phyloP scores from a whole-genome alignment of 1,140 invertebrate species.

The Trichomalopsis sarcophagae region DNA sequence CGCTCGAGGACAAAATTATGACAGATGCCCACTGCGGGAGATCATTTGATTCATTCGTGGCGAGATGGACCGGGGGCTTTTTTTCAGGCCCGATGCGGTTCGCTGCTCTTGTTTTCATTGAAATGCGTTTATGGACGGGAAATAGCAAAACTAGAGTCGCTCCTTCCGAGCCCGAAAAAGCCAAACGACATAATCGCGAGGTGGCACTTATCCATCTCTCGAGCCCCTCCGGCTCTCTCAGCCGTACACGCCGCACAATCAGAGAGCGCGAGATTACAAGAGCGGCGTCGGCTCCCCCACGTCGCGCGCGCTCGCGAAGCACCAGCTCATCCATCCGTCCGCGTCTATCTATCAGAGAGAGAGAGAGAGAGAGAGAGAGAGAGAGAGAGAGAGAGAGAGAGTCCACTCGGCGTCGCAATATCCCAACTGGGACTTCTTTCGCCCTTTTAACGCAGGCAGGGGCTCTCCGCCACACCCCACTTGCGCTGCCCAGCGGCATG shows the following conservation, averaged over 20 bases:
- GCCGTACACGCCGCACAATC: not conserved
- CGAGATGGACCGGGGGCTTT: not conserved
- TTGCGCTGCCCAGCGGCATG: constrained; percentile 50
- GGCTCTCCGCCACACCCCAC: constrained; percentile 54
- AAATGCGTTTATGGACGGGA: too few relatives aligned
- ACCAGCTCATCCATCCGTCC: constrained; percentile 54
- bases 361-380: not conserved
- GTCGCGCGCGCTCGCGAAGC: not conserved
- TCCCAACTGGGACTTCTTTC: constrained; percentile 64
- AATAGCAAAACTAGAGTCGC: too few relatives aligned
- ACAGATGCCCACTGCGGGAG: constrained; percentile 41
- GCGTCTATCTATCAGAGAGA: constrained; percentile 49
- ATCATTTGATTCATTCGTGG: constrained; percentile 33
- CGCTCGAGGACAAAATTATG: constrained; percentile 42
- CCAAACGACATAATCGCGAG: not conserved
- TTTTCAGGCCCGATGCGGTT: not conserved
- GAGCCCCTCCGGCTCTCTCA: not conserved
- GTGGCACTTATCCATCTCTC: not conserved
- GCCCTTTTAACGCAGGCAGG: constrained; percentile 59
- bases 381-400: not conserved
- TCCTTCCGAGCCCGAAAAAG: too few relatives aligned
- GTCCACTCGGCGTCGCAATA: constrained; percentile 49
- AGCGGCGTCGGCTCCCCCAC: constrained; percentile 40
- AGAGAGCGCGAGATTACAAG: constrained; percentile 11
- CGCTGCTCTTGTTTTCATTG: constrained; percentile 23